Evolutionary conservation across 2,113 vertebrate species (phyloP), one percentile per base, ranked within the genome.

Genomic region (Alethe diademata): DNA sequence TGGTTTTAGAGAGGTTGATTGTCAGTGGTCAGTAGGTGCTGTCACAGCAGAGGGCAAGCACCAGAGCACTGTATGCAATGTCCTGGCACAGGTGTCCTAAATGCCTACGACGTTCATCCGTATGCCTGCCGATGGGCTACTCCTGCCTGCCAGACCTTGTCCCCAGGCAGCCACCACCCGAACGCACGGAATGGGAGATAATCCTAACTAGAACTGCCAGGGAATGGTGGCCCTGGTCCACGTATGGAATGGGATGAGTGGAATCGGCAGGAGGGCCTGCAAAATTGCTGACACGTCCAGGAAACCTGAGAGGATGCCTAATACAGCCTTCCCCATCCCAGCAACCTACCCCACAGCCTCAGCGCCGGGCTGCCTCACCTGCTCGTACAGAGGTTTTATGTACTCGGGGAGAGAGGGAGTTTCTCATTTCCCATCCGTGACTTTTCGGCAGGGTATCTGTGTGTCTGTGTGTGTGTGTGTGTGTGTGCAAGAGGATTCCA

Each of bases 141-240:
- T 72, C 57, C 48, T 69, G 33, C 35, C 56, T 48, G 69, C 28
- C 80, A 78, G 28, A 20, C 4, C 47, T 66, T 11, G 19, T n/a
- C 8, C 38, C 23, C 73, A 65, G 33, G 50, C 65, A 90, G 78
- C 22, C 66, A 43, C 15, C 12, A 70, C 24, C 12, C 29, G 14
- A n/a, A 18, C 31, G 9, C n/a, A 33, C 0, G 0, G 40, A 48
- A 29, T 12, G 12, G 29, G 51, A 72, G 14, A 19, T 6, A 53
- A 45, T 1, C 0, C 13, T 33, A 86, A 35, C 23, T 33, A 17
- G 26, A 61, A 61, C 10, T 22, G 33, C 12, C 31, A 51, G 48
- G 25, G 48, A 78, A 23, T 1, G 6, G 33, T 19, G n/a, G 6
- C 48, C 19, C 14, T 64, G 17, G 12, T 93, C 56, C 48, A 61